phyloP scores from a whole-genome alignment of 2,888 invertebrate genomes.

The Chrysolina haemoptera region DNA sequence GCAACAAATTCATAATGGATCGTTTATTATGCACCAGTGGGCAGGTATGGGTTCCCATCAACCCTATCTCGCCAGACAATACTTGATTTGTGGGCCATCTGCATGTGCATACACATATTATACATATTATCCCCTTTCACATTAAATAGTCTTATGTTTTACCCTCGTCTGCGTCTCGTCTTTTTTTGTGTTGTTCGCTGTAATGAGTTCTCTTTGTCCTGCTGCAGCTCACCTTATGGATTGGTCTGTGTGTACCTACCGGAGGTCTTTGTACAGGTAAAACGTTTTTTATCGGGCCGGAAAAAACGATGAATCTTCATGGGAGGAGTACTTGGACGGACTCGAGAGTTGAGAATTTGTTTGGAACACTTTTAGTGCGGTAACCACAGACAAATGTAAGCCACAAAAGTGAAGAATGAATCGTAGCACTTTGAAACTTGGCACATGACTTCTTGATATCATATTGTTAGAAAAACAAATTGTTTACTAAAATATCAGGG shows the following conservation, averaged over 20 bases:
- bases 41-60: conserved; percentile 64
- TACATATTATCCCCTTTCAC: conserved; percentile 45
- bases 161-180: conserved; percentile 53
- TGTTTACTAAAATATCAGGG: too few relatives aligned
- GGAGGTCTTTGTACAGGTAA: conserved; percentile 38
- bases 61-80: conserved; percentile 66
- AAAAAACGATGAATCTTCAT: conserved; percentile 7
- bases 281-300: conserved; percentile 35
- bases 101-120: conserved; percentile 64
- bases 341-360: neutral
- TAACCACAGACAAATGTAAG: too few relatives aligned
- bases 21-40: conserved; percentile 67
- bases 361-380: neutral
- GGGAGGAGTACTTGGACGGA: neutral
- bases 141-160: conserved; percentile 49
- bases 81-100: conserved; percentile 68
- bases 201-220: conserved; percentile 57
- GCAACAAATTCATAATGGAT: conserved; percentile 63
- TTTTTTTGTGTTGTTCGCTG: conserved; percentile 55
- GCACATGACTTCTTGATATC: too few relatives aligned
- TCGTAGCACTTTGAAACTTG: too few relatives aligned
- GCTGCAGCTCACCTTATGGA: conserved; percentile 36
- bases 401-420: too few relatives aligned
- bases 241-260: conserved; percentile 32
- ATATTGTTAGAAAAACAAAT: too few relatives aligned